Conservation (phyloP, 1,140 invertebrate genomes). For the Lineus longissimus region DNA sequence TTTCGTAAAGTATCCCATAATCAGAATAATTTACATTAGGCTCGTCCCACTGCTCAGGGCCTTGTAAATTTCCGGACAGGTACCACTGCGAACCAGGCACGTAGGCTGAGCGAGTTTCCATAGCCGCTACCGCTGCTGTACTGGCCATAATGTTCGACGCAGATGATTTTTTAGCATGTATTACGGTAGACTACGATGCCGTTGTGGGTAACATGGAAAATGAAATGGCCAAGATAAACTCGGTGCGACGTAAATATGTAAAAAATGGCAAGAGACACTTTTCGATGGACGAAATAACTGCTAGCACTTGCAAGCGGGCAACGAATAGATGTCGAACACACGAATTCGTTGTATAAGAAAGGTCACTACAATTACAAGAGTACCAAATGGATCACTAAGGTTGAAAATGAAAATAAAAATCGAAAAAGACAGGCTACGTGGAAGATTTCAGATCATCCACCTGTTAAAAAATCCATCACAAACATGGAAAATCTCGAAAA, state of each 20-base stretch:
- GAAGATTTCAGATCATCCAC: background rate
- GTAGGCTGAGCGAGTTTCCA: slow-evolving; percentile 1
- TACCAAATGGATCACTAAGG: slow-evolving; percentile 7
- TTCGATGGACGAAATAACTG: slow-evolving; percentile 5
- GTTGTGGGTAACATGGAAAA: background rate
- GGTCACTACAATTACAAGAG: slow-evolving; percentile 5
- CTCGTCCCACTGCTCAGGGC: slow-evolving; percentile 2
- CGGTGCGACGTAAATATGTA: slow-evolving; percentile 3
- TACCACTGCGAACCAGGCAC: slow-evolving; percentile 4
- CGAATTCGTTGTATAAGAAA: slow-evolving; percentile 6
- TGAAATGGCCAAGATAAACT: slow-evolving; percentile 7
- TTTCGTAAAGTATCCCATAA: slow-evolving; percentile 1
- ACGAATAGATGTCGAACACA: slow-evolving; percentile 5
- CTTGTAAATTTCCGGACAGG: slow-evolving; percentile 8
- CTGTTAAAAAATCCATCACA: background rate
- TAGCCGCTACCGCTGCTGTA: background rate
- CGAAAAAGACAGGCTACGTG: background rate
- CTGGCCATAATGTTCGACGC: background rate
- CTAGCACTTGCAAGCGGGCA: slow-evolving; percentile 1
- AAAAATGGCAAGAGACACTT: slow-evolving; percentile 8
- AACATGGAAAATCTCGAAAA: background rate
- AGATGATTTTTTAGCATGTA: background rate
- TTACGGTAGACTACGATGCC: background rate
- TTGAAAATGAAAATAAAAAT: background rate
- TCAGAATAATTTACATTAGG: background rate